These are phyloP conservation scores for Palloptera scutellata DNA, from an alignment of 2,888 invertebrate genomes.

Conservation along the genomic window DNA sequence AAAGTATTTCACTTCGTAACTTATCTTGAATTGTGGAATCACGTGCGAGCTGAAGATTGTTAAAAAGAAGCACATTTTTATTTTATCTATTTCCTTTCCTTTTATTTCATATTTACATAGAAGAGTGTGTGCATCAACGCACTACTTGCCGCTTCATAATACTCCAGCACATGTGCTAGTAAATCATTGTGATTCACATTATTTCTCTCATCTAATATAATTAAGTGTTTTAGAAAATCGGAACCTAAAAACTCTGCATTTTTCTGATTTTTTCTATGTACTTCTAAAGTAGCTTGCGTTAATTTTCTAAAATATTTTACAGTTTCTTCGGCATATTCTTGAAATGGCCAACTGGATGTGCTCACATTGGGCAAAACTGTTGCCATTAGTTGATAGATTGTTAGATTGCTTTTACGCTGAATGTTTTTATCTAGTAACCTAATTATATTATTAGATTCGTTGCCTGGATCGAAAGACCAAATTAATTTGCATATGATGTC, in stretches of 20 bases:
- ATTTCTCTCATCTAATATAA: constrained; percentile 50
- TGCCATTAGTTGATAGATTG: constrained; percentile 46
- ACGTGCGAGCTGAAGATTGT: constrained; percentile 45
- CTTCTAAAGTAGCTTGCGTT: constrained; percentile 46
- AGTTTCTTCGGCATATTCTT: constrained; percentile 68
- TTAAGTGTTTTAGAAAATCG: constrained; percentile 54
- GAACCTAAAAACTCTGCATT: constrained; percentile 39
- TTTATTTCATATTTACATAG: constrained; percentile 49
- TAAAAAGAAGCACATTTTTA: background rate
- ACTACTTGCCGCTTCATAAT: constrained; percentile 54
- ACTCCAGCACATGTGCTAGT: constrained; percentile 57
- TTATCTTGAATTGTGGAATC: constrained; percentile 47
- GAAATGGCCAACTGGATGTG: constrained; percentile 42
- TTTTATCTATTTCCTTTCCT: background rate
- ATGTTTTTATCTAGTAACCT: constrained; percentile 47
- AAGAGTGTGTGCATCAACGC: constrained; percentile 48
- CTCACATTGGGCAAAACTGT: constrained; percentile 43
- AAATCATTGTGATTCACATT: constrained; percentile 49
- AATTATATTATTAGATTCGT: constrained; percentile 40
- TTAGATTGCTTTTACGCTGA: constrained; percentile 41
- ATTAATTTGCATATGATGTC: constrained; percentile 55
- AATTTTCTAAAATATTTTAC: constrained; percentile 62
- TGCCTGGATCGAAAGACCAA: constrained; percentile 57
- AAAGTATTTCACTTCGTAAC: constrained; percentile 49
- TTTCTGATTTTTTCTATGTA: constrained; percentile 15